phyloP scores from a whole-genome alignment of 2,888 invertebrate genomes.

The Yponomeuta sedellus region DNA sequence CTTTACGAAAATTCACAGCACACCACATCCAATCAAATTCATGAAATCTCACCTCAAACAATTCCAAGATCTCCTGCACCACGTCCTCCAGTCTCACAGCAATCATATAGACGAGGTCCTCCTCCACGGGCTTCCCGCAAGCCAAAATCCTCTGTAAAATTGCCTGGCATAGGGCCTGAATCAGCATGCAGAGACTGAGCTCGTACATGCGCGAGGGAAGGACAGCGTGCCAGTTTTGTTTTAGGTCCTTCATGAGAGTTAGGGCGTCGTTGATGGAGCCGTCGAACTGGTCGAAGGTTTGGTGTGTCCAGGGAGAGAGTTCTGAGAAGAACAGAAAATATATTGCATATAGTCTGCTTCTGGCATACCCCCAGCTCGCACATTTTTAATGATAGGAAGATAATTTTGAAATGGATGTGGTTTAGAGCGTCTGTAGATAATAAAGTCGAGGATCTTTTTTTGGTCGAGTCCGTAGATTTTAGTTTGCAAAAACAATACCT shows the following conservation, averaged over 20 bases:
- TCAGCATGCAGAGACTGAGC: slow-evolving; percentile 49
- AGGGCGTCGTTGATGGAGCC: slow-evolving; percentile 50
- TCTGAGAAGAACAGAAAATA: slow-evolving; percentile 33
- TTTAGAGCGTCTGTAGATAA: too few relatives aligned
- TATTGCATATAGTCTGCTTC: too few relatives aligned
- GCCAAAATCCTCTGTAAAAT: slow-evolving; percentile 47
- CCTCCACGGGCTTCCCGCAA: slow-evolving; percentile 44
- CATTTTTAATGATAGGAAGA: too few relatives aligned
- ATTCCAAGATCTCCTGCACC: slow-evolving; percentile 33
- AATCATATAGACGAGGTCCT: slow-evolving; percentile 54
- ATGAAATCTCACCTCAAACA: slow-evolving; percentile 50
- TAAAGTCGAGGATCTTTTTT: too few relatives aligned
- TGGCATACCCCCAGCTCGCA: background rate
- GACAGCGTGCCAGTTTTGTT: slow-evolving; percentile 44
- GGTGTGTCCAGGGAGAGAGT: slow-evolving; percentile 43
- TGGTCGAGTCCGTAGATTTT: too few relatives aligned
- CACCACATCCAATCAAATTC: background rate
- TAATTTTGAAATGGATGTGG: too few relatives aligned
- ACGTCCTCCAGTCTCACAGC: slow-evolving; percentile 47
- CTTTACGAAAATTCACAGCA: slow-evolving; percentile 2
- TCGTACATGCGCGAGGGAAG: slow-evolving; percentile 58
- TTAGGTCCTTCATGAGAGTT: slow-evolving; percentile 46
- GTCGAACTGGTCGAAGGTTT: slow-evolving; percentile 52
- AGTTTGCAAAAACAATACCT: too few relatives aligned
- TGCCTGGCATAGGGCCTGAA: slow-evolving; percentile 47